These are phyloP conservation scores for Furcula furcula DNA, from an alignment of 2,888 invertebrate genomes.

Conservation along the genomic window DNA sequence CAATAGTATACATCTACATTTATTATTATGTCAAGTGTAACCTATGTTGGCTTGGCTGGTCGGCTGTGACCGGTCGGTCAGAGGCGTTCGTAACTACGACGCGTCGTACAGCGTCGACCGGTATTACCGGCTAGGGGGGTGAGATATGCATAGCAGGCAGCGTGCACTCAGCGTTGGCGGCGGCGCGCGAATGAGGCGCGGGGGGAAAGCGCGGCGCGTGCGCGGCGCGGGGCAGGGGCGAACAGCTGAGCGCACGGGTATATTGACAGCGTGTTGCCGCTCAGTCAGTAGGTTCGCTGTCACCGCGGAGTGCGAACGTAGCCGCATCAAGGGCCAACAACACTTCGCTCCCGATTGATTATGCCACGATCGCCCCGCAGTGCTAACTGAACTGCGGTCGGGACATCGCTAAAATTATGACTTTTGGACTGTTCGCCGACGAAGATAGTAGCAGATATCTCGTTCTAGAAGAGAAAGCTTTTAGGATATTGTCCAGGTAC, in stretches of 20 bases:
- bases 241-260: constrained; percentile 83
- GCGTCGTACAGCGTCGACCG: constrained; percentile 17
- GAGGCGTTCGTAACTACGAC: no score
- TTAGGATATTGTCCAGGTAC: constrained; percentile 77
- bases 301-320: constrained; percentile 72
- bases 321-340: constrained; percentile 49
- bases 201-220: constrained; percentile 51
- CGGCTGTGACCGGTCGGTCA: no score
- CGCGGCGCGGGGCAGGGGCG: constrained; percentile 62
- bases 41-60: no score
- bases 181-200: constrained; percentile 44
- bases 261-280: constrained; percentile 83
- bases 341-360: constrained; percentile 53
- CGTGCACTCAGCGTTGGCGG: constrained; percentile 24
- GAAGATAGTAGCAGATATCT: constrained; percentile 70
- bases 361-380: constrained; percentile 74
- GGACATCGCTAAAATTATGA: constrained; percentile 78
- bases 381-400: constrained; percentile 71
- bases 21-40: no score
- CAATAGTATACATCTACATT: no score
- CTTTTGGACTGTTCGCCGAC: constrained; percentile 75
- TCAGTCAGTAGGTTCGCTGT: constrained; percentile 81
- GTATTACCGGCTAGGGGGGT: constrained; percentile 17
- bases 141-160: constrained; percentile 1
- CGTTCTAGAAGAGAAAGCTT: constrained; percentile 71